These are phyloP conservation scores for Nasonovia ribisnigri DNA, from an alignment of 2,888 invertebrate genomes.

Conservation along the genomic window DNA sequence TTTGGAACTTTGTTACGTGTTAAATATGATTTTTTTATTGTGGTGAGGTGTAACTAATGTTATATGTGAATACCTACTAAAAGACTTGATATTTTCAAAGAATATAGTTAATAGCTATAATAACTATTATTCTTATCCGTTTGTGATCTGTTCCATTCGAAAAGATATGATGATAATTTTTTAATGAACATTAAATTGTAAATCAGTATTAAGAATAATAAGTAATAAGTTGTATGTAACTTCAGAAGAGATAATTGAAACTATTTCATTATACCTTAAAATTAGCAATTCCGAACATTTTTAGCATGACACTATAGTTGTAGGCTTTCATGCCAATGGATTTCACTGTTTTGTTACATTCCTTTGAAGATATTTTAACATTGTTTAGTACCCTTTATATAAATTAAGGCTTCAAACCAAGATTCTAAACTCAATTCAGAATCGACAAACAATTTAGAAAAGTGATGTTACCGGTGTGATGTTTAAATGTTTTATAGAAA, in stretches of 20 bases:
- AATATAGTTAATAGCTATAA: neutral
- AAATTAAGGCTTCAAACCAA: constrained; percentile 16
- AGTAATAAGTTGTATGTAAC: neutral
- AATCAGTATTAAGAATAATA: neutral
- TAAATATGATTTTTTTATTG: neutral
- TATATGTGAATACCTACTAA: neutral
- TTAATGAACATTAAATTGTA: neutral
- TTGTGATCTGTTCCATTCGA: neutral
- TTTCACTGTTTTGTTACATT: neutral
- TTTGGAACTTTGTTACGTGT: neutral
- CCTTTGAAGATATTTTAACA: constrained; percentile 31
- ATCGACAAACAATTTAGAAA: neutral
- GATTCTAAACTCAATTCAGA: neutral
- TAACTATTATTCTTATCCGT: neutral
- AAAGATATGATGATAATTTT: neutral
- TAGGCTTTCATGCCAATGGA: neutral
- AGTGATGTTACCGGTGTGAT: neutral
- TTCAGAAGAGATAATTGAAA: neutral
- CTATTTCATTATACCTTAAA: neutral
- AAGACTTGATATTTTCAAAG: neutral
- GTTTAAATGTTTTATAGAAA: neutral
- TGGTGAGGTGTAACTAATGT: neutral
- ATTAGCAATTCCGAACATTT: neutral
- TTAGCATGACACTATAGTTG: neutral
- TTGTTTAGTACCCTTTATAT: neutral